These are phyloP conservation scores for Ichneumoninae sp. DNA, from an alignment of 2,888 invertebrate species.

Conservation along the genomic window DNA sequence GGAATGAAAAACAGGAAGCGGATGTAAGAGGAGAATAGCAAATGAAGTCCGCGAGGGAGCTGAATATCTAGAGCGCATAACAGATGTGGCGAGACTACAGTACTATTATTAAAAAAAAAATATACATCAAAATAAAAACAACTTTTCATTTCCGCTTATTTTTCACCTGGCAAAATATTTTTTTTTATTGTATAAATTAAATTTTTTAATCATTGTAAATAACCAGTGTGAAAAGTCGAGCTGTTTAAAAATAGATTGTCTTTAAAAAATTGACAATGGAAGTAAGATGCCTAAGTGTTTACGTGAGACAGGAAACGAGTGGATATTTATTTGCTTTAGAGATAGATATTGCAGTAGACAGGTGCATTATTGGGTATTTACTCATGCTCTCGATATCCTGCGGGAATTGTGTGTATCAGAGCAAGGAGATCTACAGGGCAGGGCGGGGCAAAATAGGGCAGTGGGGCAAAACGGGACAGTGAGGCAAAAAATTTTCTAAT, in stretches of 20 bases:
- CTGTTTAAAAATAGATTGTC: too few relatives aligned
- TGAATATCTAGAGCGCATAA: background rate
- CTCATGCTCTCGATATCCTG: background rate
- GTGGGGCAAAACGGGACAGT: too few relatives aligned
- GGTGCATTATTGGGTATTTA: constrained; percentile 25
- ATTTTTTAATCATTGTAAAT: background rate
- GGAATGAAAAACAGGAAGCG: constrained; percentile 3
- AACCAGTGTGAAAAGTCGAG: background rate
- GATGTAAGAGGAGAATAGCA: background rate
- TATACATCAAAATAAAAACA: background rate
- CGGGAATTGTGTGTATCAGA: background rate
- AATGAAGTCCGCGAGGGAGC: constrained; percentile 6
- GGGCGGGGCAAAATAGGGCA: too few relatives aligned
- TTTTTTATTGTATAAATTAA: background rate
- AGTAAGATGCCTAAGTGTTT: background rate
- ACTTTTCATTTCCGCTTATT: background rate
- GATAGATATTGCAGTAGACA: constrained; percentile 27
- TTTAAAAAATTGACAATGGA: background rate
- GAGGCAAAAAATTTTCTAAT: too few relatives aligned
- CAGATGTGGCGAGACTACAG: background rate
- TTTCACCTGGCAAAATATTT: background rate
- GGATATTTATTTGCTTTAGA: background rate
- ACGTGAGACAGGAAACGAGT: background rate
- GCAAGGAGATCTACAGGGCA: background rate
- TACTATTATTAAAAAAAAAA: background rate